Percentiles rank a stretch among this genome's conserved stretches.
These are phyloP conservation scores for Scaptomyza parva DNA, from an alignment of 2,888 invertebrate species.

Conservation along the genomic window DNA sequence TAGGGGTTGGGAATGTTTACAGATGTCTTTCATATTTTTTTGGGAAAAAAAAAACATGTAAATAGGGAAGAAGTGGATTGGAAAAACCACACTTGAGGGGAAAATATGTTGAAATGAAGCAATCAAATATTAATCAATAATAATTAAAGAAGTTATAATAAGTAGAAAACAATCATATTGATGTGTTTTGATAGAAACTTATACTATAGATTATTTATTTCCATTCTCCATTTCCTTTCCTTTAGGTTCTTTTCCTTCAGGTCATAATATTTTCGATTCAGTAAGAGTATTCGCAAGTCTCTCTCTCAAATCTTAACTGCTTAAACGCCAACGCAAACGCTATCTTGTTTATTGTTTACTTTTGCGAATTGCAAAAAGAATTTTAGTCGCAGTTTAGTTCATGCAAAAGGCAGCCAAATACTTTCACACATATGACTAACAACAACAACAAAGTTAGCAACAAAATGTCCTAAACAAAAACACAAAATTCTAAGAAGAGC, in stretches of 20 bases:
- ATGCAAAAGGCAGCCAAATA: constrained; percentile 15
- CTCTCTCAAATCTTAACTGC: neutral
- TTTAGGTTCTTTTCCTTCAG: too few species aligned
- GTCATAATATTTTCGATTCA: too few species aligned
- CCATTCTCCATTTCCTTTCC: too few species aligned
- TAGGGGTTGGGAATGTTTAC: neutral
- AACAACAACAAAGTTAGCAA: constrained; percentile 1
- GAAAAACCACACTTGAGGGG: neutral
- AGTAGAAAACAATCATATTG: too few species aligned
- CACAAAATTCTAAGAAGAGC: constrained; percentile 12
- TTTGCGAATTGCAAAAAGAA: constrained; percentile 3
- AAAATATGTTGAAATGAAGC: too few species aligned
- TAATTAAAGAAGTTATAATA: neutral
- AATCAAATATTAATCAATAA: neutral
- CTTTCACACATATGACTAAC: constrained; percentile 18
- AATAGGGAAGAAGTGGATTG: neutral
- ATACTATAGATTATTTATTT: too few species aligned
- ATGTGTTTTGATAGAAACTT: too few species aligned
- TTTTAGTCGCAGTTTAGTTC: constrained; percentile 7
- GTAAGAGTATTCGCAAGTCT: neutral
- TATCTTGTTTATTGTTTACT: constrained; percentile 23
- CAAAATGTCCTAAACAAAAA: constrained; percentile 14
- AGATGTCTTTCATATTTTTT: neutral
- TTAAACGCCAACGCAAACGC: neutral
- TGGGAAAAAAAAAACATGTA: neutral